Percentiles rank a stretch among this genome's conserved stretches.
phyloP scores from a whole-genome alignment of 2,113 vertebrate genomes.

The Scartelaos histophorus region DNA sequence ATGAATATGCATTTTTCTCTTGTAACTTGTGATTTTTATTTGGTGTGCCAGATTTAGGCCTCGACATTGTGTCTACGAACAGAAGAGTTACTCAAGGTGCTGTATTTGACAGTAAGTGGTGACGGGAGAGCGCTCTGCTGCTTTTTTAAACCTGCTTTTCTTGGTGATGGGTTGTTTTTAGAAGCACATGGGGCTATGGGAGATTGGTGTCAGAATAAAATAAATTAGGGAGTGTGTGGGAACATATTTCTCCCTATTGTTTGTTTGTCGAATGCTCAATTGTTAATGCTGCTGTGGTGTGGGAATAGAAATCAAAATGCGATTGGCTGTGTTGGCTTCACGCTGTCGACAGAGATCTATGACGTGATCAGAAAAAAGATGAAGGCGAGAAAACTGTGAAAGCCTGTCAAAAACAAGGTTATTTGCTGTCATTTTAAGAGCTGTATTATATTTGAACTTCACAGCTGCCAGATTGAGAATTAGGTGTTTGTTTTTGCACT shows the following conservation, averaged over 20 bases:
- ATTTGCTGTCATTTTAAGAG: background rate
- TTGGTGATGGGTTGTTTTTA: conserved; percentile 11
- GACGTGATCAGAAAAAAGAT: conserved; percentile 10
- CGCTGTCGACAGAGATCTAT: background rate
- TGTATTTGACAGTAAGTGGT: conserved; percentile 32
- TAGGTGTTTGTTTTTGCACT: no score
- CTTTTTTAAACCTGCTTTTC: conserved; percentile 25
- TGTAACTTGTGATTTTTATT: conserved; percentile 9
- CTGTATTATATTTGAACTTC: background rate
- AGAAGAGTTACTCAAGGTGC: conserved; percentile 46
- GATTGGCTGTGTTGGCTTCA: background rate
- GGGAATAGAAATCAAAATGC: conserved; percentile 13
- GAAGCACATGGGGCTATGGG: background rate
- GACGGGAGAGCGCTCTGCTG: conserved; percentile 15
- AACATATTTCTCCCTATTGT: background rate
- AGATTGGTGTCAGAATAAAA: background rate
- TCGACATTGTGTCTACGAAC: background rate
- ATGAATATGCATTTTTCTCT: background rate
- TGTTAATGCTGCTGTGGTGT: conserved; percentile 19
- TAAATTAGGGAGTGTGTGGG: conserved; percentile 8
- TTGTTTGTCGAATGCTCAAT: background rate
- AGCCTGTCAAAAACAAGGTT: background rate
- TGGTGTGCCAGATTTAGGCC: conserved; percentile 34
- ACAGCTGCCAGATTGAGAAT: background rate
- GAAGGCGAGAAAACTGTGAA: background rate